Percentiles rank a stretch among this genome's conserved stretches.
Conservation (phyloP, 2,888 invertebrate genomes). For the Drosophila peninsularis region DNA sequence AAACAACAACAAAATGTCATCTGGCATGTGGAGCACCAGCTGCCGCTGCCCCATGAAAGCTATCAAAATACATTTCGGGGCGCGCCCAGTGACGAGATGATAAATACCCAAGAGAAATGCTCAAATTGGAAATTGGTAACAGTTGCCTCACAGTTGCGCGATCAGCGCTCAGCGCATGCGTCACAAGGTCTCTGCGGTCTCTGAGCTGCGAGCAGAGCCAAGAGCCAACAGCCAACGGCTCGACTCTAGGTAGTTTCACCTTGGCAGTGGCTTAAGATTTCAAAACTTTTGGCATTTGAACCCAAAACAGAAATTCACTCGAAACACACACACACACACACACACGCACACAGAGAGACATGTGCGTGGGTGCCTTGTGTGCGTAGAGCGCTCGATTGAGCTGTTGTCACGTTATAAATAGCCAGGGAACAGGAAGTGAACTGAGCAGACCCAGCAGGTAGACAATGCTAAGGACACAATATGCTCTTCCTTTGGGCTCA, state of each 20-base stretch:
- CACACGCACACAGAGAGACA: neutral
- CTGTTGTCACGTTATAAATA: constrained; percentile 67
- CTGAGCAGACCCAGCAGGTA: constrained; percentile 50
- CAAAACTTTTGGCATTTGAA: constrained; percentile 40
- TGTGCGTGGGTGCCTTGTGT: constrained; percentile 25
- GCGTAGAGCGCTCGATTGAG: constrained; percentile 45
- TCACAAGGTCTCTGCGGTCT: constrained; percentile 48
- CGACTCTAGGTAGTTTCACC: constrained; percentile 71
- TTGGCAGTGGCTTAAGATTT: constrained; percentile 68
- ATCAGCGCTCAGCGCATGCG: constrained; percentile 7
- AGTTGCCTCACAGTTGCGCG: neutral
- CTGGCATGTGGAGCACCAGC: constrained; percentile 65
- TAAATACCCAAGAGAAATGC: constrained; percentile 2
- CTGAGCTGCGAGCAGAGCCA: constrained; percentile 7
- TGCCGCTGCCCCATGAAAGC: constrained; percentile 58
- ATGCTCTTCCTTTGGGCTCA: constrained; percentile 21
- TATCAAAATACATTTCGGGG: constrained; percentile 58
- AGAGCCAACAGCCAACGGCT: constrained; percentile 40
- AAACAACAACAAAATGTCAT: constrained; percentile 44
- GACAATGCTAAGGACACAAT: constrained; percentile 19
- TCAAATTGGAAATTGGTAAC: constrained; percentile 25
- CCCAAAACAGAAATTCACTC: constrained; percentile 25
- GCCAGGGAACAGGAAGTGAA: constrained; percentile 66
- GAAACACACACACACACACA: constrained; percentile 40
- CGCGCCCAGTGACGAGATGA: constrained; percentile 36